Evolutionary conservation across 2,888 invertebrate genomes (phyloP).

Genomic region (Stomorhina lunata): DNA sequence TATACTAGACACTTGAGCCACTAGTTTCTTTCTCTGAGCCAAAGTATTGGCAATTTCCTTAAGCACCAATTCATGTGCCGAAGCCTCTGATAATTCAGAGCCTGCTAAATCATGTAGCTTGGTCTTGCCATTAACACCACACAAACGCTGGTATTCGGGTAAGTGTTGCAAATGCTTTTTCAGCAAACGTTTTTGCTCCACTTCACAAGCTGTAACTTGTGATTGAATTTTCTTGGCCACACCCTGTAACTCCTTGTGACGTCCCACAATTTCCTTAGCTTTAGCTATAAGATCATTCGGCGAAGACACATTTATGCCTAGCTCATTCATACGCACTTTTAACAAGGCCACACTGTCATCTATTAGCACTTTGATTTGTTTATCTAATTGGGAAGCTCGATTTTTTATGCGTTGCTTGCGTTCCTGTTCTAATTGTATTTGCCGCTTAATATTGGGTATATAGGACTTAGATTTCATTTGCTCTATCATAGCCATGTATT

Average conservation of each 20-base stretch:
- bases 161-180: constrained; percentile 88
- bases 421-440: constrained; percentile 92
- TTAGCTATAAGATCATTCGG: constrained; percentile 91
- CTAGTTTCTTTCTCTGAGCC: constrained; percentile 90
- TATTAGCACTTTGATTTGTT: constrained; percentile 94
- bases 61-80: constrained; percentile 90
- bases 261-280: constrained; percentile 94
- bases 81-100: constrained; percentile 84
- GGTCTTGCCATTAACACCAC: constrained; percentile 72
- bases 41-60: constrained; percentile 93
- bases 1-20: constrained; percentile 88
- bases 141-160: constrained; percentile 81
- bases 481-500: constrained; percentile 91
- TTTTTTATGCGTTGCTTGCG: constrained; percentile 90
- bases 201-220: constrained; percentile 86
- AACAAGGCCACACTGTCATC: constrained; percentile 94
- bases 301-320: constrained; percentile 92
- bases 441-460: constrained; percentile 85
- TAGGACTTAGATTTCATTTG: constrained; percentile 91
- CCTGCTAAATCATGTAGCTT: constrained; percentile 70
- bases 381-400: constrained; percentile 93
- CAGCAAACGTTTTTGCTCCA: constrained; percentile 87
- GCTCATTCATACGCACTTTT: constrained; percentile 93
- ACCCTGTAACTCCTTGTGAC: constrained; percentile 95
- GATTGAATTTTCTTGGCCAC: constrained; percentile 92